Evolutionary conservation across 2,888 invertebrate genomes (phyloP).

Genomic region (Drosophila tripunctata): DNA sequence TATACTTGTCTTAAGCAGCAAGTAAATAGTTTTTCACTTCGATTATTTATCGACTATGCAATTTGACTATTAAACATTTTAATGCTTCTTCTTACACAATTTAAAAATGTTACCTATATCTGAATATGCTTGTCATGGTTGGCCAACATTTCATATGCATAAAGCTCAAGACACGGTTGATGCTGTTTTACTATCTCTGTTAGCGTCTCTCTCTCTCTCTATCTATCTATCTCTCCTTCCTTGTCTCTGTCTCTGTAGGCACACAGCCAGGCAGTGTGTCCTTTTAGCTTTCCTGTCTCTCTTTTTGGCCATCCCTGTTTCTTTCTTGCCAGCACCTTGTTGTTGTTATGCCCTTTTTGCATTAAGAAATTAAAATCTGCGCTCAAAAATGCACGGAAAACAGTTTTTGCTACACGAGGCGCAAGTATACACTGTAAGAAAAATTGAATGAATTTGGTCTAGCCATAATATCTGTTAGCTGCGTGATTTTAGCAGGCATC

Average conservation of each 20-base stretch:
- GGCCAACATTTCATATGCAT: slow-evolving; percentile 47
- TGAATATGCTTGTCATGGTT: too few species aligned
- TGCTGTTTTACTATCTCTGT: neutral
- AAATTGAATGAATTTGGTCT: too few species aligned
- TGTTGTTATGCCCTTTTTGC: slow-evolving; percentile 69
- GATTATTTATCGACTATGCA: too few species aligned
- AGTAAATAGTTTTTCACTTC: too few species aligned
- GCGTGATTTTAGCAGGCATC: too few species aligned
- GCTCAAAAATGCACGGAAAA: slow-evolving; percentile 63
- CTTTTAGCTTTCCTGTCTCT: neutral
- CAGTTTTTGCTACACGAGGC: slow-evolving; percentile 23
- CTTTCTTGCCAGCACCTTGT: neutral
- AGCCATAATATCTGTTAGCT: too few species aligned
- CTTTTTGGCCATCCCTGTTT: neutral
- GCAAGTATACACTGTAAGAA: neutral
- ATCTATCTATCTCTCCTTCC: slow-evolving; percentile 3
- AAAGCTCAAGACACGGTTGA: slow-evolving; percentile 22
- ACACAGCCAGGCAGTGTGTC: slow-evolving; percentile 3
- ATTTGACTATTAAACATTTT: too few species aligned
- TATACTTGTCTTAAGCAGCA: too few species aligned
- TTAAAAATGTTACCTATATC: too few species aligned
- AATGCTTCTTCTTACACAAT: too few species aligned
- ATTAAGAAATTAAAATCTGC: slow-evolving; percentile 77
- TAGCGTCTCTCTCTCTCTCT: neutral
- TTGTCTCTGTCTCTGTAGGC: slow-evolving; percentile 25